Evolutionary conservation across 2,888 invertebrate genomes (phyloP).

Genomic region (Keiferia lycopersicella): DNA sequence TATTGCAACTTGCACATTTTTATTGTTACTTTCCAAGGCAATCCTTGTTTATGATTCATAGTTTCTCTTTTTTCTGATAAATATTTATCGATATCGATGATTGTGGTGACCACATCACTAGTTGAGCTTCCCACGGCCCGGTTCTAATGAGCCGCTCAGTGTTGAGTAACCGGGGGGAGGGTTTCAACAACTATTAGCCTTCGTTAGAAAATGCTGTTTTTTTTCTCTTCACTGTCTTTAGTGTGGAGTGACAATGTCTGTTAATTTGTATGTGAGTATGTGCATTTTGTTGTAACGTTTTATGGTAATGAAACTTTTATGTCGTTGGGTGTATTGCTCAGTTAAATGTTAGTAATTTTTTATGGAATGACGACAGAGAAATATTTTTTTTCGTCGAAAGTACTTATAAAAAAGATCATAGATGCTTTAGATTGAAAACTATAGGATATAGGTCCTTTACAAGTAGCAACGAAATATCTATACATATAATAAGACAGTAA

Average conservation of each 20-base stretch:
- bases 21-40: too few species aligned
- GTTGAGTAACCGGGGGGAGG: slow-evolving; percentile 62
- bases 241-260: slow-evolving; percentile 16
- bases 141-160: slow-evolving; percentile 77
- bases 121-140: slow-evolving; percentile 70
- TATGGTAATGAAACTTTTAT: not conserved
- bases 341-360: too few species aligned
- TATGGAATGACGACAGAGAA: too few species aligned
- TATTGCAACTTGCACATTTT: too few species aligned
- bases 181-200: slow-evolving; percentile 59
- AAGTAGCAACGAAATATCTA: too few species aligned
- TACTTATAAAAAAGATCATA: too few species aligned
- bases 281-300: not conserved
- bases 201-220: slow-evolving; percentile 39
- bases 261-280: not conserved
- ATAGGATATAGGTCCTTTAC: too few species aligned
- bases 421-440: too few species aligned
- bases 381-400: too few species aligned
- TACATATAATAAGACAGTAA: too few species aligned
- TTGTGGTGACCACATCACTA: slow-evolving; percentile 48
- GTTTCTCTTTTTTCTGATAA: not conserved
- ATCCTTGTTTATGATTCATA: too few species aligned
- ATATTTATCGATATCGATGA: slow-evolving; percentile 17
- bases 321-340: not conserved
- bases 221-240: slow-evolving; percentile 9